Evolutionary conservation across 2,113 vertebrate genomes (phyloP).

Genomic region (Festucalex cinctus): DNA sequence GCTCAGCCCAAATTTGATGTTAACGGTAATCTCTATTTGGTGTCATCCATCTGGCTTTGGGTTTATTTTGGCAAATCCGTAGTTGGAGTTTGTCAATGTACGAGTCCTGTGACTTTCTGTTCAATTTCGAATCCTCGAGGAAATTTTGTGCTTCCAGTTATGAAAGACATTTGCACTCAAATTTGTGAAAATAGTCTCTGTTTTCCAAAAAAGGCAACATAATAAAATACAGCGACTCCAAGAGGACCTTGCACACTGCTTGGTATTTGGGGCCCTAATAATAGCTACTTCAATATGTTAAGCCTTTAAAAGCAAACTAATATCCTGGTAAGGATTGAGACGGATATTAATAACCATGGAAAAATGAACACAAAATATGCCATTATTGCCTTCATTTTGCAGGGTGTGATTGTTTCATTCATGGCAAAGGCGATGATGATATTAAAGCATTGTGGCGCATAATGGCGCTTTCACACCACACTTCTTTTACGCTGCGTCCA

Average conservation of each 20-base stretch:
- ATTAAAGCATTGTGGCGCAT: constrained; percentile 11
- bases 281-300: not conserved
- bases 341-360: not conserved
- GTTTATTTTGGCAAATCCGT: too few species aligned
- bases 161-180: too few species aligned
- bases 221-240: too few species aligned
- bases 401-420: constrained; percentile 9
- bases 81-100: too few species aligned
- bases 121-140: not conserved
- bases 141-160: too few species aligned
- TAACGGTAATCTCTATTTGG: too few species aligned
- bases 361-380: constrained; percentile 5
- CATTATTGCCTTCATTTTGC: constrained; percentile 2
- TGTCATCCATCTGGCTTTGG: too few species aligned
- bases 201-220: too few species aligned
- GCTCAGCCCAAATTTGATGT: not conserved
- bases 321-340: constrained; percentile 54
- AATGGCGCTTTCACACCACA: too few species aligned
- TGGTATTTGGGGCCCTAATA: not conserved
- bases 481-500: too few species aligned
- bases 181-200: too few species aligned
- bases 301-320: constrained; percentile 50
- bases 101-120: not conserved
- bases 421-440: constrained; percentile 1
- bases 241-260: too few species aligned